Evolutionary conservation across 2,797 vertebrate genomes (phyloP).

Genomic region (Lutjanus argentimaculatus): DNA sequence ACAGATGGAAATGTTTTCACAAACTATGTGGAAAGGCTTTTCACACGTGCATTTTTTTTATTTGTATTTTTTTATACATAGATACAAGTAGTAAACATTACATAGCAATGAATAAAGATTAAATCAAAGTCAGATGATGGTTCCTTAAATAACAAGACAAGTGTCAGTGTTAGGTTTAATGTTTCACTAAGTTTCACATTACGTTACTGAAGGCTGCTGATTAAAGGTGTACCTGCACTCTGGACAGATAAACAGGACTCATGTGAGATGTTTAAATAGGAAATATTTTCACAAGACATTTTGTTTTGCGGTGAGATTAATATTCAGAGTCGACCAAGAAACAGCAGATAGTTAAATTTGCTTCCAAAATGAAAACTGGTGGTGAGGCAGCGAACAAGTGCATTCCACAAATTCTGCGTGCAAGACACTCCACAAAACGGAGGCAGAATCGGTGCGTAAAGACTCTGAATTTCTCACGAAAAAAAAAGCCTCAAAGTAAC

Average conservation of each 20-base stretch:
- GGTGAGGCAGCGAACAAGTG: slow-evolving; percentile 54
- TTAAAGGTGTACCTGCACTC: slow-evolving; percentile 49
- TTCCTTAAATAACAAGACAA: slow-evolving; percentile 58
- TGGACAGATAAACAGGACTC: slow-evolving; percentile 26
- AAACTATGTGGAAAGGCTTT: slow-evolving; percentile 61
- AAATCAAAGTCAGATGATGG: slow-evolving; percentile 66
- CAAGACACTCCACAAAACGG: slow-evolving; percentile 62
- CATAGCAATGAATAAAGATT: slow-evolving; percentile 81
- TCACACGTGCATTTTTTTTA: slow-evolving; percentile 65
- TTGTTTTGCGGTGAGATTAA: slow-evolving; percentile 39
- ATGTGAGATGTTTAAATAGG: slow-evolving; percentile 37
- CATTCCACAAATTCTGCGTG: slow-evolving; percentile 44
- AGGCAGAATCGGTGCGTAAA: slow-evolving; percentile 44
- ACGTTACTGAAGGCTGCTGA: slow-evolving; percentile 58
- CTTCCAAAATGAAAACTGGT: slow-evolving; percentile 42
- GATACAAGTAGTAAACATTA: slow-evolving; percentile 83
- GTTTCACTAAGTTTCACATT: slow-evolving; percentile 69
- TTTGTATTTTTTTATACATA: slow-evolving; percentile 68
- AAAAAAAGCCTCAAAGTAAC: slow-evolving; percentile 38
- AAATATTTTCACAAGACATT: slow-evolving; percentile 44
- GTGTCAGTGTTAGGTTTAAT: slow-evolving; percentile 68
- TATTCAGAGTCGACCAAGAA: slow-evolving; percentile 49
- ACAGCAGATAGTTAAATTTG: slow-evolving; percentile 62
- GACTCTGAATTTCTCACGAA: slow-evolving; percentile 12
- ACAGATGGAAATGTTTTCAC: slow-evolving; percentile 60